These are phyloP conservation scores for Podotricha telesiphe DNA, from an alignment of 2,888 invertebrate genomes.

Conservation along the genomic window DNA sequence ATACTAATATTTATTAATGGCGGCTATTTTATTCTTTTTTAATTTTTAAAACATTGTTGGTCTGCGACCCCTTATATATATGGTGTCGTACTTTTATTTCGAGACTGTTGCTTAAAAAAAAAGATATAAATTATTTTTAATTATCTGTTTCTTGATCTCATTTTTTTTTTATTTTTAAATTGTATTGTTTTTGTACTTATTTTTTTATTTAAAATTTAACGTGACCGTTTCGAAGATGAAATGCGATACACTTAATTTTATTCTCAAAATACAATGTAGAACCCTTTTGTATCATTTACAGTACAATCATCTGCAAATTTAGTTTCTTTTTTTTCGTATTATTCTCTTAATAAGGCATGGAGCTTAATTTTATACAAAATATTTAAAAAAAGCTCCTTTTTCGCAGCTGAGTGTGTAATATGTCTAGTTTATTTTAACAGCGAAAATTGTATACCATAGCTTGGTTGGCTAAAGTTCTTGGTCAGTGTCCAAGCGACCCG, in stretches of 20 bases:
- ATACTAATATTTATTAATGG: constrained; percentile 21
- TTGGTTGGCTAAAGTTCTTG: neutral
- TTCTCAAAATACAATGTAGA: too few species aligned
- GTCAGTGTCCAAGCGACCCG: neutral
- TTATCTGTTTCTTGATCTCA: neutral
- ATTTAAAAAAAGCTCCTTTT: neutral
- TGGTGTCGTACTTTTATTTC: neutral
- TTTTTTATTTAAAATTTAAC: too few species aligned
- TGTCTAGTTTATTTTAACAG: neutral
- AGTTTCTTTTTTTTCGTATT: too few species aligned
- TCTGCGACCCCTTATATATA: constrained; percentile 13
- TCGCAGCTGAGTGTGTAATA: constrained; percentile 36
- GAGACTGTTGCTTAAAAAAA: neutral
- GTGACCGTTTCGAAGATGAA: neutral
- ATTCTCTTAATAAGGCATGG: too few species aligned
- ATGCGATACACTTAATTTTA: neutral
- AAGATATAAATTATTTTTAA: neutral
- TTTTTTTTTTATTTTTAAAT: neutral
- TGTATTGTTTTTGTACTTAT: constrained; percentile 5
- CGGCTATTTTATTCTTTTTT: neutral
- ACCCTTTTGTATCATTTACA: neutral
- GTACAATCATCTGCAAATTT: constrained; percentile 31
- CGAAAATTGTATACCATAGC: too few species aligned
- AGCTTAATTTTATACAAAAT: too few species aligned
- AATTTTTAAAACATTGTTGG: constrained; percentile 1